Conservation (phyloP, 2,797 vertebrate species). For the Aselliscus stoliczkanus region DNA sequence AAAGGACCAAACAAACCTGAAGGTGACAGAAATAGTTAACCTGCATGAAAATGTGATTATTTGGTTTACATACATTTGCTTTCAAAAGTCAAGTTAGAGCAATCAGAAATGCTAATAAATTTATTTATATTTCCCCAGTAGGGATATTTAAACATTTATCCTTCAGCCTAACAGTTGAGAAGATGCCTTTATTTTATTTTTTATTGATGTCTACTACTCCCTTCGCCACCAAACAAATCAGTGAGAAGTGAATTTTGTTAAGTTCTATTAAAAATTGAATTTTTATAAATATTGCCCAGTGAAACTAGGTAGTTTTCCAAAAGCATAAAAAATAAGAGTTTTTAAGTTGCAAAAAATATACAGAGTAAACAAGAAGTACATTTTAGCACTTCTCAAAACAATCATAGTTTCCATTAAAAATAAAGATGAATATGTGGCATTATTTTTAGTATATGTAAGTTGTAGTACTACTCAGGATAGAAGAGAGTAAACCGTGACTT, state of each 20-base stretch:
- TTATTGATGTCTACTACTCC: neutral
- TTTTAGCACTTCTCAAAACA: conserved; percentile 52
- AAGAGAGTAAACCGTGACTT: neutral
- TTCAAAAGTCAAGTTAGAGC: neutral
- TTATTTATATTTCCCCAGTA: neutral
- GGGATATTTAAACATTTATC: neutral
- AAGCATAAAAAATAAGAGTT: neutral
- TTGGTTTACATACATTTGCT: neutral
- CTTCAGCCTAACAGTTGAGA: neutral
- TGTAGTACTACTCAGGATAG: neutral
- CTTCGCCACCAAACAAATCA: neutral
- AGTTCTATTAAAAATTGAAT: conserved; percentile 35
- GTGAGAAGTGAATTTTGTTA: conserved; percentile 65
- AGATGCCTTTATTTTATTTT: conserved; percentile 16
- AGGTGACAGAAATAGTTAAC: neutral
- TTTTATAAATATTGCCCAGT: neutral
- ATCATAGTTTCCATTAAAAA: neutral
- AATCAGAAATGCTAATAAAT: neutral
- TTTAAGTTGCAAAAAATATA: conserved; percentile 68
- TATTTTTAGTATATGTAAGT: neutral
- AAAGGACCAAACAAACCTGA: neutral
- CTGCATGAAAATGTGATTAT: neutral
- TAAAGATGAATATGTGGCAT: neutral
- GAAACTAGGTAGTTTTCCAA: conserved; percentile 18
- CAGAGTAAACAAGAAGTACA: conserved; percentile 63